Evolutionary conservation across 2,797 vertebrate genomes (phyloP).

Genomic region (Semaprochilodus insignis): DNA sequence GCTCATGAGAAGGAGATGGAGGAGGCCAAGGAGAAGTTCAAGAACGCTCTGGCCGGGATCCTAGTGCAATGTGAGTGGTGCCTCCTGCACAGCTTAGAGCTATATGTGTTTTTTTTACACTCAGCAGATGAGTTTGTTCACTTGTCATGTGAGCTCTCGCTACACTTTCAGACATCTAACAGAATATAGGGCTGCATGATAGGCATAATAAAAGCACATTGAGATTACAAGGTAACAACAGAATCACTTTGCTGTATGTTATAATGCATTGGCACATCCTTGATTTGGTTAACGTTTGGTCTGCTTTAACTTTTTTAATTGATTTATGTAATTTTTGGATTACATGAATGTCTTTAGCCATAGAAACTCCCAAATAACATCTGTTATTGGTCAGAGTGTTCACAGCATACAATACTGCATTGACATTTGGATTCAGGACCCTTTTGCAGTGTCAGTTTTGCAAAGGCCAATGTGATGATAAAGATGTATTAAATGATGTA

Average conservation of each 20-base stretch:
- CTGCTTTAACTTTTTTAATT: too few species aligned
- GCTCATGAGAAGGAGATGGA: conserved; percentile 96
- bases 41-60: conserved; percentile 90
- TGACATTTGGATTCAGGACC: not conserved
- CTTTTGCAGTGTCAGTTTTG: not conserved
- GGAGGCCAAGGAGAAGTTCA: conserved; percentile 95
- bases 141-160: conserved; percentile 9
- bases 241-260: too few species aligned
- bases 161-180: conserved; percentile 29
- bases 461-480: not conserved
- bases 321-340: too few species aligned
- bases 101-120: not conserved
- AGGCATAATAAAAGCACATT: not conserved
- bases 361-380: too few species aligned
- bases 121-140: conserved; percentile 19
- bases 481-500: not conserved
- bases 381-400: too few species aligned
- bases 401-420: too few species aligned
- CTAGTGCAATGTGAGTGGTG: conserved; percentile 91
- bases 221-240: not conserved
- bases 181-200: conserved; percentile 58
- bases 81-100: not conserved
- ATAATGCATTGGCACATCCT: too few species aligned
- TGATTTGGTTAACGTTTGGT: too few species aligned
- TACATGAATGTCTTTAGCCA: too few species aligned